Evolutionary conservation across 37 sponge, comb jelly and placozoan genomes (phyloP).

Genomic region (Ianthella basta): DNA sequence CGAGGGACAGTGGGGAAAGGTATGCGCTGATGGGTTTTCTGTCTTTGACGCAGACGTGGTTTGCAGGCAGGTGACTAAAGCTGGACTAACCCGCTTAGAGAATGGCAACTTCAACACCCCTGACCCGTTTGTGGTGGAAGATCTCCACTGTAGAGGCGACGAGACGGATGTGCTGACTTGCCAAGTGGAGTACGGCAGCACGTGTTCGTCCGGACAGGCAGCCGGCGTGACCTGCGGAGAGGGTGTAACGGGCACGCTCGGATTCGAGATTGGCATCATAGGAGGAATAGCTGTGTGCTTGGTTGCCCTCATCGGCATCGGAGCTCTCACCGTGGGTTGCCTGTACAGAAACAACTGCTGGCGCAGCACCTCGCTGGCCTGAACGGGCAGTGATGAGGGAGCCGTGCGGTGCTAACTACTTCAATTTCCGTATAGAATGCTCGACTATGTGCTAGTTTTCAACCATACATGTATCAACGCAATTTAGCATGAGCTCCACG

Average conservation of each 20-base stretch:
- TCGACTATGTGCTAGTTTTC: not conserved
- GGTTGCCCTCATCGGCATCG: conserved; percentile 47
- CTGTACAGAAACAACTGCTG: conserved; percentile 67
- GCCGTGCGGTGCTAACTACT: not conserved
- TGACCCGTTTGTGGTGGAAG: conserved; percentile 4
- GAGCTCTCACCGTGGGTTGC: conserved; percentile 46
- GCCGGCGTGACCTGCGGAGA: conserved; percentile 27
- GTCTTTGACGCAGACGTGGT: conserved; percentile 37
- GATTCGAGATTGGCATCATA: conserved; percentile 54
- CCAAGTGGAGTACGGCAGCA: not conserved
- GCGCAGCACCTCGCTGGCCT: not conserved
- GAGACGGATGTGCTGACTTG: conserved; percentile 23
- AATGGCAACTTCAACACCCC: not conserved
- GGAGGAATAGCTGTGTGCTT: conserved; percentile 49
- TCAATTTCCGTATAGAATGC: not conserved
- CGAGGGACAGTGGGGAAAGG: conserved; percentile 29
- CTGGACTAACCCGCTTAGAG: not conserved
- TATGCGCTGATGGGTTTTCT: conserved; percentile 41
- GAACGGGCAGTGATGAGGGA: not conserved
- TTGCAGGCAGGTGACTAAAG: conserved; percentile 1
- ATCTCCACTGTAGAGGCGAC: conserved; percentile 28
- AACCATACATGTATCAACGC: not conserved
- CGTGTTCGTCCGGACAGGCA: not conserved
- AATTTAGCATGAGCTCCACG: too few relatives aligned
- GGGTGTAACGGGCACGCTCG: conserved; percentile 59